A percentile compares a stretch with the other conserved stretches of the same genome.
phyloP scores from a whole-genome alignment of 64 coral and sea anemone species.

The Stylophora pistillata region DNA sequence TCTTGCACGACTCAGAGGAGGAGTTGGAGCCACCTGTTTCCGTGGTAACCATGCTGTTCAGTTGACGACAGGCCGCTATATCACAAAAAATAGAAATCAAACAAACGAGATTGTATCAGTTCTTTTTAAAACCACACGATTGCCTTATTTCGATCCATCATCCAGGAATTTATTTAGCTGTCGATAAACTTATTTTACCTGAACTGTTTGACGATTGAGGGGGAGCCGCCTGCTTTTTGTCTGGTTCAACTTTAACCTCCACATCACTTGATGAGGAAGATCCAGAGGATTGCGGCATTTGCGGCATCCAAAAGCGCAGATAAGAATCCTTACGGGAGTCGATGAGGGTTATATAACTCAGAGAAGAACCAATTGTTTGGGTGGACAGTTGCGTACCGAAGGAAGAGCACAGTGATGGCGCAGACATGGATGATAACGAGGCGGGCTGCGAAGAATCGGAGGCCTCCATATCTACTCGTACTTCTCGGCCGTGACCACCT shows the following conservation, averaged over 20 bases:
- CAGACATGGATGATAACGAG: background rate
- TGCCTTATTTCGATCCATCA: too few relatives aligned
- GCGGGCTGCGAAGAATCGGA: background rate
- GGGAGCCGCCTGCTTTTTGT: too few relatives aligned
- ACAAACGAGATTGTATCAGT: too few relatives aligned
- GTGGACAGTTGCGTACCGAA: background rate
- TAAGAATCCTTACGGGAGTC: background rate
- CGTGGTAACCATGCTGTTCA: background rate
- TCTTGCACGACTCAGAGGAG: constrained; percentile 2
- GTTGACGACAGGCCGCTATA: background rate
- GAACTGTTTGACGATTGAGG: too few relatives aligned
- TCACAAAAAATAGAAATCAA: too few relatives aligned
- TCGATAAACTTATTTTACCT: too few relatives aligned
- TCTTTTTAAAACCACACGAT: too few relatives aligned
- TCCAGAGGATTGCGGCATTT: too few relatives aligned
- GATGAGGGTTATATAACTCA: background rate
- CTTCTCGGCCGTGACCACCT: background rate
- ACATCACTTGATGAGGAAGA: too few relatives aligned
- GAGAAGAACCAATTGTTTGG: background rate
- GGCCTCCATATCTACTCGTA: background rate
- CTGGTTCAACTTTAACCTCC: too few relatives aligned
- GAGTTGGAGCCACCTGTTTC: background rate
- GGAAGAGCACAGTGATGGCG: background rate
- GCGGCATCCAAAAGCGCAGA: too few relatives aligned
- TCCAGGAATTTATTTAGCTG: too few relatives aligned